phyloP scores from a whole-genome alignment of 2,113 vertebrate genomes.

The Cavia aperea region DNA sequence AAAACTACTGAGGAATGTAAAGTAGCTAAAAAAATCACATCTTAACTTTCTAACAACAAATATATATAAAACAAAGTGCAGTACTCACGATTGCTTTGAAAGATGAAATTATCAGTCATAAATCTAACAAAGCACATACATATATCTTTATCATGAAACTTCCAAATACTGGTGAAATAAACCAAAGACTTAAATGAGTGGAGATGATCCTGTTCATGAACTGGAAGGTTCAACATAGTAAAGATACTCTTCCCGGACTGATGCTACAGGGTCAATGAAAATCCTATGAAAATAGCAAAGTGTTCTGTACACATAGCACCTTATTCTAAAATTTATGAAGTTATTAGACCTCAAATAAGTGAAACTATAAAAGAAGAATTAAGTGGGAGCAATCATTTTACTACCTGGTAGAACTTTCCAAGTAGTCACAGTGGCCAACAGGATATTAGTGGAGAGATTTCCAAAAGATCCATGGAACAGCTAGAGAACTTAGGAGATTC shows the following conservation, averaged over 20 bases:
- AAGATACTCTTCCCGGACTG: background rate
- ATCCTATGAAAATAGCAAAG: background rate
- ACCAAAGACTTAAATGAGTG: background rate
- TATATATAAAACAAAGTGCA: background rate
- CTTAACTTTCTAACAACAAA: slow-evolving; percentile 25
- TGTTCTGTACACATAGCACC: background rate
- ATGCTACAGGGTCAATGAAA: background rate
- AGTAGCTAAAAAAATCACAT: background rate
- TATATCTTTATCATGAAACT: background rate
- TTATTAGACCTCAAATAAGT: background rate
- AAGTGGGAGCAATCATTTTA: background rate
- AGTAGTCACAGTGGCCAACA: background rate
- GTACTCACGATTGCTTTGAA: background rate
- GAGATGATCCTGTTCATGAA: background rate
- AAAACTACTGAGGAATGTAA: background rate
- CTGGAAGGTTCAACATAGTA: background rate
- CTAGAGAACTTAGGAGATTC: background rate
- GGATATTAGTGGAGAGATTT: background rate
- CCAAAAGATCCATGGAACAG: background rate
- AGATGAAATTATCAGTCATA: background rate
- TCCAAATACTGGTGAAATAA: slow-evolving; percentile 13
- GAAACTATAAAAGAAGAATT: background rate
- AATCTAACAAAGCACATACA: background rate
- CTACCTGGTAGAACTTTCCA: background rate
- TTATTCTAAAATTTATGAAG: slow-evolving; percentile 26